Evolutionary conservation across 2,797 vertebrate species (phyloP), one percentile per base, ranked within the genome.

Genomic region (Calcarius lapponicus): DNA sequence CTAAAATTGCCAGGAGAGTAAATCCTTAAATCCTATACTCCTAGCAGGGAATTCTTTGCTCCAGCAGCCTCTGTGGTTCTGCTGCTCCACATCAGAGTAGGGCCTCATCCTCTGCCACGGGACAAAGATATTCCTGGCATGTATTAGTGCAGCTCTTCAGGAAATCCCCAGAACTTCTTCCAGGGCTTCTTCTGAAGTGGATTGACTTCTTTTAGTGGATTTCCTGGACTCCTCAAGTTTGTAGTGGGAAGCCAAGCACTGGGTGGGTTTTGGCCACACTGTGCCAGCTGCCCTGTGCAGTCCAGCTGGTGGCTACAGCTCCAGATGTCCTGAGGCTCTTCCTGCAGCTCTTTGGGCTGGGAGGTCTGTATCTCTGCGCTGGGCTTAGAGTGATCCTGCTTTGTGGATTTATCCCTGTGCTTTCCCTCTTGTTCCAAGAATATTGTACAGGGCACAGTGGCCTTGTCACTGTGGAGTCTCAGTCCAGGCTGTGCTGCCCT

Each of bases 391-490:
- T 21, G 40, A 31, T 28, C 31, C 64, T 53, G 13, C 1, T 17
- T 17, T 3, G 1, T 34, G 36, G 34, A 62, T 70, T 62, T 40
- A 19, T 18, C 40, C 29, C 13, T 22, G 9, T n/a, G 71, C 31
- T 42, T 58, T 54, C 14, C 60, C 2, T 5, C 38, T 32, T 53
- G 28, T 72, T 36, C 10, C 31, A 9, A 47, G 31, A 2, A 0
- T 7, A 3, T 32, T 20, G 18, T 64, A 8, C 2, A 2, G 60
- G 53, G 51, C 78, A 25, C 28, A 0, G 13, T 2, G 18, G 42
- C 29, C 1, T 1, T 4, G 0, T 21, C 13, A 2, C 43, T 10
- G 11, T 13, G 17, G 28, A 31, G 28, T 18, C 50, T 88, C 58
- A 32, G 45, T 64, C 48, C 67, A 45, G 64, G 40, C n/a, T 92